phyloP scores from a whole-genome alignment of 2,797 vertebrate genomes.

The Valencia hispanica region DNA sequence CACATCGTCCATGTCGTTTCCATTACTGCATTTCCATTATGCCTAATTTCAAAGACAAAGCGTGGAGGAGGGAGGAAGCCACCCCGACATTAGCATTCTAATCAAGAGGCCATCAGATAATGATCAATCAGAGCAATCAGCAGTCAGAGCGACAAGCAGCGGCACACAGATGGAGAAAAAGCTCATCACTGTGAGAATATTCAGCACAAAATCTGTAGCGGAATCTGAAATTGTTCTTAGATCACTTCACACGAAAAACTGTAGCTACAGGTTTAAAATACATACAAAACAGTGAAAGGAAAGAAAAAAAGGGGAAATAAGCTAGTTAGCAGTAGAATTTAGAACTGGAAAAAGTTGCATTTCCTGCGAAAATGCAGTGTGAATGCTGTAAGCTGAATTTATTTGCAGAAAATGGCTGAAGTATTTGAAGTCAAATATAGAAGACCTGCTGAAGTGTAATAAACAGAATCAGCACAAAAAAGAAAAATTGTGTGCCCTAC shows the following conservation, averaged over 20 bases:
- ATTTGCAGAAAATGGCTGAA: too few species aligned
- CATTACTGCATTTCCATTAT: slow-evolving; percentile 77
- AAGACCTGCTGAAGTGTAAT: too few species aligned
- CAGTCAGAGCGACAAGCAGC: slow-evolving; percentile 48
- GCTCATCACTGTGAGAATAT: neutral
- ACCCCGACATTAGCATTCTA: slow-evolving; percentile 83
- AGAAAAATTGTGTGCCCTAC: too few species aligned
- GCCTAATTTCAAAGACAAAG: slow-evolving; percentile 66
- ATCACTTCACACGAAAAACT: neutral
- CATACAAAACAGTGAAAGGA: neutral
- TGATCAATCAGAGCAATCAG: slow-evolving; percentile 77
- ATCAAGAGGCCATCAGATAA: slow-evolving; percentile 84
- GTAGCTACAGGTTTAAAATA: neutral
- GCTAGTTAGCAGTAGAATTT: neutral
- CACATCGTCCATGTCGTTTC: slow-evolving; percentile 76
- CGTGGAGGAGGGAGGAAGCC: slow-evolving; percentile 46
- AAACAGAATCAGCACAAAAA: too few species aligned
- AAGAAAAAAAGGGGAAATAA: neutral
- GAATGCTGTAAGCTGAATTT: too few species aligned
- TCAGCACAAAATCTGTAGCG: slow-evolving; percentile 20
- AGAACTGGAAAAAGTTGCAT: too few species aligned
- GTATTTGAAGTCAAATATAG: too few species aligned
- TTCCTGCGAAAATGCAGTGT: too few species aligned
- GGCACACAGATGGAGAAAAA: slow-evolving; percentile 56
- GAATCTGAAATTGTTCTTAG: neutral